phyloP scores from a whole-genome alignment of 2,888 invertebrate species.

The Lepidocyrtoides sp. region DNA sequence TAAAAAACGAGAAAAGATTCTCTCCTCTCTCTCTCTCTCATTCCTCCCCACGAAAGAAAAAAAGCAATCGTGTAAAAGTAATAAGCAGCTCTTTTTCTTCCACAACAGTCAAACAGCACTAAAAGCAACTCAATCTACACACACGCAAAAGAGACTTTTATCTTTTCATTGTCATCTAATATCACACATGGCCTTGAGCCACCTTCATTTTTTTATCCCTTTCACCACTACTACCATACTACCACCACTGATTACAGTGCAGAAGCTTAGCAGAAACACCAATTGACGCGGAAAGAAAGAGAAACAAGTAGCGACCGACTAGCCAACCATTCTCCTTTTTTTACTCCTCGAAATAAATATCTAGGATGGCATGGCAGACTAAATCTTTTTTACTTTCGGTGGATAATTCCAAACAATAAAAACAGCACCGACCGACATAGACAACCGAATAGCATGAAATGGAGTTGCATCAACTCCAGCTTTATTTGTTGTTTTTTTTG shows the following conservation, averaged over 20 bases:
- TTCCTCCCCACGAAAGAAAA: neutral
- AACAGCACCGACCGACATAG: neutral
- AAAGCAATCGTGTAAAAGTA: conserved; percentile 8
- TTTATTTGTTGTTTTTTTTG: conserved; percentile 1
- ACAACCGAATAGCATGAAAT: neutral
- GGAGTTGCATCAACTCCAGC: too few species aligned
- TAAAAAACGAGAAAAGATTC: neutral
- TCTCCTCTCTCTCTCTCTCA: too few species aligned
- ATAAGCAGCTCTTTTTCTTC: too few species aligned
- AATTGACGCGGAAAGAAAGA: neutral
- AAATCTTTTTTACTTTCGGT: conserved; percentile 34
- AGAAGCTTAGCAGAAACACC: too few species aligned
- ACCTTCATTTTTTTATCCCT: conserved; percentile 41
- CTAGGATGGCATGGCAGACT: conserved; percentile 21
- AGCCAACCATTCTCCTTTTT: neutral
- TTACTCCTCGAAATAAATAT: neutral
- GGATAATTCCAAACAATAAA: neutral
- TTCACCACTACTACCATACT: neutral
- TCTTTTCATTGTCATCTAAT: conserved; percentile 59
- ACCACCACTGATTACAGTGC: neutral
- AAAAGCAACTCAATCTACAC: neutral
- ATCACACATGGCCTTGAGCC: conserved; percentile 62
- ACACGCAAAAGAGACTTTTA: neutral
- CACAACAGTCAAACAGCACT: neutral
- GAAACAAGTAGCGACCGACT: neutral